These are phyloP conservation scores for Masnerella sp. DNA, from an alignment of 2,888 invertebrate genomes.

Conservation along the genomic window DNA sequence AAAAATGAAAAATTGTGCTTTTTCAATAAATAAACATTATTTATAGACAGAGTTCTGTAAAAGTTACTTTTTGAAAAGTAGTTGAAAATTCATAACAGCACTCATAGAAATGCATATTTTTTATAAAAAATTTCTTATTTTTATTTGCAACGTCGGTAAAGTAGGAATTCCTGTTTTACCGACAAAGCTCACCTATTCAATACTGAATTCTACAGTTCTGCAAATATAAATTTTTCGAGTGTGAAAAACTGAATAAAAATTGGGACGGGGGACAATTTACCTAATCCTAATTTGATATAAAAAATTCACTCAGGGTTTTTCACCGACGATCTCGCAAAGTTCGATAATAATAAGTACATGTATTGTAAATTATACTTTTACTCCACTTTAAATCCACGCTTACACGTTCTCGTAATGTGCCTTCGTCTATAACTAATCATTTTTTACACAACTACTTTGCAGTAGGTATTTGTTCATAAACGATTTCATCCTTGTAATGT, in stretches of 20 bases:
- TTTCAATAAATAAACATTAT: too few species aligned
- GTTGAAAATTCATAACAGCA: too few species aligned
- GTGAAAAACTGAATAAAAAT: background rate
- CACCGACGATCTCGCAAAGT: constrained; percentile 7
- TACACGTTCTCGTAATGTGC: constrained; percentile 61
- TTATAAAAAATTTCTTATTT: too few species aligned
- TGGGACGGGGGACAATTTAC: constrained; percentile 9
- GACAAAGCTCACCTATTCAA: too few species aligned
- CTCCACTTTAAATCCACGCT: constrained; percentile 63
- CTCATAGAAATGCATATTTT: too few species aligned
- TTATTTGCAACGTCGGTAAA: too few species aligned
- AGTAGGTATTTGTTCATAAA: constrained; percentile 59
- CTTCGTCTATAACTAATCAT: constrained; percentile 61
- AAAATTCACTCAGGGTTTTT: constrained; percentile 16
- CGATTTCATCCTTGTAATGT: constrained; percentile 36
- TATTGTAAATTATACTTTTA: constrained; percentile 68
- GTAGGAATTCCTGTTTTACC: too few species aligned
- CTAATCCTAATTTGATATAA: constrained; percentile 27
- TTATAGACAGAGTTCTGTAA: too few species aligned
- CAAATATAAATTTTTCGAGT: background rate
- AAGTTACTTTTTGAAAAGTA: too few species aligned
- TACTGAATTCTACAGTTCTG: too few species aligned
- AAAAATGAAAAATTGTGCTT: too few species aligned
- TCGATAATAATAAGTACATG: constrained; percentile 61
- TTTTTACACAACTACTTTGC: constrained; percentile 62